Percentiles rank a stretch among this genome's conserved stretches.
phyloP scores from a whole-genome alignment of 2,888 invertebrate genomes.

The Sesamia inferens region DNA sequence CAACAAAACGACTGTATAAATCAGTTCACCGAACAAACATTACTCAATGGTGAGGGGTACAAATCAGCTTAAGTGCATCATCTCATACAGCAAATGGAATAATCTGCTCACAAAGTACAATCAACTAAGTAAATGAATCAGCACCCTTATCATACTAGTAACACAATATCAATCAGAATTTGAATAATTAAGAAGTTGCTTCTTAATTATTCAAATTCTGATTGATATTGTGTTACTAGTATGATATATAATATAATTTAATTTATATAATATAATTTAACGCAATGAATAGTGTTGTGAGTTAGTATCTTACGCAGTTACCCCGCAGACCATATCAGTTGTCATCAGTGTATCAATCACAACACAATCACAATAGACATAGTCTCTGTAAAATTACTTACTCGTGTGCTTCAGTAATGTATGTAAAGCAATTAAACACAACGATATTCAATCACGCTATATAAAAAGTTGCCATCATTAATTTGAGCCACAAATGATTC shows the following conservation, averaged over 20 bases:
- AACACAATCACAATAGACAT: neutral
- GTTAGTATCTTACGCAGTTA: neutral
- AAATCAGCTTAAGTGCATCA: neutral
- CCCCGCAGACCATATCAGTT: neutral
- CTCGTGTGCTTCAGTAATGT: constrained; percentile 17
- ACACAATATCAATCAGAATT: neutral
- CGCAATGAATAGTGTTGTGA: neutral
- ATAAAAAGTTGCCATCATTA: constrained; percentile 58
- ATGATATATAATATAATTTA: too few relatives aligned
- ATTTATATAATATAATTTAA: too few relatives aligned
- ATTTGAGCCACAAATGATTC: constrained; percentile 55
- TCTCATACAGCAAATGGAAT: neutral
- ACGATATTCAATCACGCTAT: constrained; percentile 45
- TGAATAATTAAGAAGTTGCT: too few relatives aligned
- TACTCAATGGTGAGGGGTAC: neutral
- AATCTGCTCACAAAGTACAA: neutral
- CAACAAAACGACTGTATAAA: neutral
- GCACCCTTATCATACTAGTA: neutral
- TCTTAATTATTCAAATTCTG: neutral
- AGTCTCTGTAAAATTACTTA: constrained; percentile 4
- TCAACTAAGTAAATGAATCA: neutral
- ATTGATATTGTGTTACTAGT: neutral
- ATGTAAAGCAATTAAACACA: constrained; percentile 46
- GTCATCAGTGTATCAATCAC: neutral
- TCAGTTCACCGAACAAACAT: neutral